Percentiles rank a stretch among this genome's conserved stretches.
Conservation (phyloP, 2,113 vertebrate genomes). For the Rhinopithecus roxellana region DNA sequence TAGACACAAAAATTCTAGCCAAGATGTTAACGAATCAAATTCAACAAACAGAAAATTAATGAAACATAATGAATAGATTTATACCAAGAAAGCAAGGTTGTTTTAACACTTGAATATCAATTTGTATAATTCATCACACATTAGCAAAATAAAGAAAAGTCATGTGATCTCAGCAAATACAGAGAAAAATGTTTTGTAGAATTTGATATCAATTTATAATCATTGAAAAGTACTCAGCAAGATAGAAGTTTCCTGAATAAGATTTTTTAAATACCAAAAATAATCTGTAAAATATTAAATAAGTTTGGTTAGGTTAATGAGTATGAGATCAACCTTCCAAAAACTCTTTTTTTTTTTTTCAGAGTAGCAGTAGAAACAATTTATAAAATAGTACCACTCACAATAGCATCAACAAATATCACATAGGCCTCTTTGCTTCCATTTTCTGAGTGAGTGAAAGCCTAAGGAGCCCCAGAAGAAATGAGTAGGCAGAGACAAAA, state of each 20-base stretch:
- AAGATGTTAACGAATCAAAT: neutral
- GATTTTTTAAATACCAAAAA: neutral
- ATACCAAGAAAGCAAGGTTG: neutral
- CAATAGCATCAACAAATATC: neutral
- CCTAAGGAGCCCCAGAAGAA: neutral
- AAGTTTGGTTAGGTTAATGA: neutral
- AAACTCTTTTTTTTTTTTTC: neutral
- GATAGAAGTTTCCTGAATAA: neutral
- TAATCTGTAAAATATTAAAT: neutral
- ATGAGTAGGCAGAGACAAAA: neutral
- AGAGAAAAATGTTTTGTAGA: neutral
- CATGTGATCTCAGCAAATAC: neutral
- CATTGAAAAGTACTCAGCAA: neutral
- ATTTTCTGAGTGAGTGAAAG: neutral
- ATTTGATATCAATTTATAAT: neutral
- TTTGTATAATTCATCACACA: neutral
- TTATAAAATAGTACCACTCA: neutral
- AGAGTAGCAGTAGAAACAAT: neutral
- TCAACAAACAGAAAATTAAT: neutral
- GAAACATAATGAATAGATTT: neutral
- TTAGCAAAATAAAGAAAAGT: slow-evolving; percentile 11
- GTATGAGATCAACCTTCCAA: neutral
- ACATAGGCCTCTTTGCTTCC: neutral
- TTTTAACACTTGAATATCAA: neutral
- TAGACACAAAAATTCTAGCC: neutral